These are phyloP conservation scores for Rhinichthys klamathensis DNA, from an alignment of 2,113 vertebrate genomes.

Conservation along the genomic window DNA sequence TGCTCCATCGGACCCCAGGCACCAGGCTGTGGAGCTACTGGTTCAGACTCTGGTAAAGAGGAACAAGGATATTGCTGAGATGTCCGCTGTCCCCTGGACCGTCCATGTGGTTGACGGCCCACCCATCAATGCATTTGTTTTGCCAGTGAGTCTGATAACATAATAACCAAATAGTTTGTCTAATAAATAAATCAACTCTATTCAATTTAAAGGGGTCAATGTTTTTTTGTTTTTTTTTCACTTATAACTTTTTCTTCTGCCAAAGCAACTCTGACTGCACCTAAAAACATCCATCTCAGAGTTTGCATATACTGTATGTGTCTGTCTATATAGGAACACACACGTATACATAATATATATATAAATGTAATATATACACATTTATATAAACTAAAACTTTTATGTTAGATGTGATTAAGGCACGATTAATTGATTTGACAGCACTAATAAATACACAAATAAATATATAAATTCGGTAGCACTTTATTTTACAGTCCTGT, in stretches of 20 bases:
- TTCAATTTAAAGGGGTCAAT: no score
- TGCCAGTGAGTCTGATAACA: constrained; percentile 81
- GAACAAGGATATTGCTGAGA: constrained; percentile 86
- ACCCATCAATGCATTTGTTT: constrained; percentile 86
- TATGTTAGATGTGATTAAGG: no score
- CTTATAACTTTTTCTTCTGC: no score
- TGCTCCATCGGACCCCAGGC: constrained; percentile 78
- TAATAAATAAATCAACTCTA: neutral
- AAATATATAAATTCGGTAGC: no score
- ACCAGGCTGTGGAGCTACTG: constrained; percentile 80
- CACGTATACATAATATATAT: no score
- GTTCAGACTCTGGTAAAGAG: constrained; percentile 82
- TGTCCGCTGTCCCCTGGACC: constrained; percentile 81
- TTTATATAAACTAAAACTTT: no score
- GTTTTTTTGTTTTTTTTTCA: neutral
- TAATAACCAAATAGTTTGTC: neutral
- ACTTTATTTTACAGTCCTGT: no score
- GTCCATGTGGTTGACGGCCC: constrained; percentile 87
- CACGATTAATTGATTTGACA: no score
- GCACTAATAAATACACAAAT: no score
- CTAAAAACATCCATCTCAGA: neutral
- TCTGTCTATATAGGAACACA: no score
- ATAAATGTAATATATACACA: no score
- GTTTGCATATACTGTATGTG: neutral
- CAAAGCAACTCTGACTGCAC: neutral